These are phyloP conservation scores for Yponomeuta plumbellus DNA, from an alignment of 2,888 invertebrate genomes.

Conservation along the genomic window DNA sequence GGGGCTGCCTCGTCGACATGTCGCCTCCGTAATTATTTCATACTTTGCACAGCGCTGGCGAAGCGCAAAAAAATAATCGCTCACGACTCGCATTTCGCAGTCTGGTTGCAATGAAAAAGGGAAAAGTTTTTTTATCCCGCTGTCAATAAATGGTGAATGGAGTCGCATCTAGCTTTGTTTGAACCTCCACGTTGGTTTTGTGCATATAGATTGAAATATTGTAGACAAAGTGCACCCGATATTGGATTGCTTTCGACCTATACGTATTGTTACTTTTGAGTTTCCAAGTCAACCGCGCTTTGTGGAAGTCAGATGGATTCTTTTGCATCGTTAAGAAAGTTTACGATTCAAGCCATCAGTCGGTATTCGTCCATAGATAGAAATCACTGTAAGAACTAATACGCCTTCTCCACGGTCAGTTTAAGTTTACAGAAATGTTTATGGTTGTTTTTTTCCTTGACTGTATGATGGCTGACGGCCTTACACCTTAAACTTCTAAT, in stretches of 20 bases:
- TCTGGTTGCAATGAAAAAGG: constrained; percentile 31
- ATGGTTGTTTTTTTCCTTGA: no score
- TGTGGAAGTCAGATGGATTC: background rate
- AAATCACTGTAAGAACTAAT: no score
- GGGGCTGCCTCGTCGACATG: constrained; percentile 29
- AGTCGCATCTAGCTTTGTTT: constrained; percentile 2
- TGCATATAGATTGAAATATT: constrained; percentile 6
- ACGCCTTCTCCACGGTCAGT: no score
- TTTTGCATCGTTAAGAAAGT: background rate
- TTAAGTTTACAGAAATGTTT: no score
- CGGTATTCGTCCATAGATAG: no score
- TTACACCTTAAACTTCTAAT: no score
- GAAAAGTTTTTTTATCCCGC: constrained; percentile 29
- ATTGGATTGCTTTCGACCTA: background rate
- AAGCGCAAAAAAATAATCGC: constrained; percentile 56
- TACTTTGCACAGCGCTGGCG: constrained; percentile 57
- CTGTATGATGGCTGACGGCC: no score
- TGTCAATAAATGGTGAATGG: constrained; percentile 39
- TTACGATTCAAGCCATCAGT: no score
- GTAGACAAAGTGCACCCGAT: background rate
- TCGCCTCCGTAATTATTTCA: constrained; percentile 70
- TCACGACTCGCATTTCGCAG: constrained; percentile 52
- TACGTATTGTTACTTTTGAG: background rate
- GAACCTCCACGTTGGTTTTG: constrained; percentile 2
- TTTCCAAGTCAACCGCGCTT: background rate